Percentiles rank a stretch among this genome's conserved stretches.
Evolutionary conservation across 2,797 vertebrate species (phyloP).

Genomic region (Sebastes steindachneri): DNA sequence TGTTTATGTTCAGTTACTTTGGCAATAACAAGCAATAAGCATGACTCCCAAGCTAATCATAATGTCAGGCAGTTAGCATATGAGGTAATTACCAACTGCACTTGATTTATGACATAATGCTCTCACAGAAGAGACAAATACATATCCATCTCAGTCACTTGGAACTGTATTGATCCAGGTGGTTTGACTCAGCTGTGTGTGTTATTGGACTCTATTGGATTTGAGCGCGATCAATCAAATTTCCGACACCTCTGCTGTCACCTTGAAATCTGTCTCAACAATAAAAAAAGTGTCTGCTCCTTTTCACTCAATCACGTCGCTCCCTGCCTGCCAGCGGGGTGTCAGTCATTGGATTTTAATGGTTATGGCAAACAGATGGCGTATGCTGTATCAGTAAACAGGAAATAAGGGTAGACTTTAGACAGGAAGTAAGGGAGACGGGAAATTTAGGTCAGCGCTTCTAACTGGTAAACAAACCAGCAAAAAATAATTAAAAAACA

Average conservation of each 20-base stretch:
- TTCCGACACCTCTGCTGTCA: conserved; percentile 42
- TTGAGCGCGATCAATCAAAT: conserved; percentile 42
- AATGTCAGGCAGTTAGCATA: conserved; percentile 13
- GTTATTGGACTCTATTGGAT: conserved; percentile 49
- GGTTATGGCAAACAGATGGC: conserved; percentile 35
- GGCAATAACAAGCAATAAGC: conserved; percentile 9
- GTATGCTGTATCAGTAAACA: conserved; percentile 40
- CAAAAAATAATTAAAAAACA: neutral
- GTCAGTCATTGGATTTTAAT: conserved; percentile 30
- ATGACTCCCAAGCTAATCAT: conserved; percentile 27
- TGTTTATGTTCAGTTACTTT: conserved; percentile 17
- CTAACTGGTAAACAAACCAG: conserved; percentile 30
- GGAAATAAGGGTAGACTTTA: conserved; percentile 26
- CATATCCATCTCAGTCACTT: conserved; percentile 20
- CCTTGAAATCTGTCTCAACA: conserved; percentile 45
- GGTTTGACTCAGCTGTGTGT: conserved; percentile 48
- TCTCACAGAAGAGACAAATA: conserved; percentile 11
- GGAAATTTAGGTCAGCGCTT: conserved; percentile 30
- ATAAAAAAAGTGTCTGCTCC: conserved; percentile 4
- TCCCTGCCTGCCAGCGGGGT: neutral
- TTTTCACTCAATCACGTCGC: conserved; percentile 17
- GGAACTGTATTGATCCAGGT: conserved; percentile 52
- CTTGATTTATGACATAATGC: conserved; percentile 26
- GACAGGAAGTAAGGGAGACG: conserved; percentile 25
- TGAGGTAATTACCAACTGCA: conserved; percentile 27